phyloP scores from a whole-genome alignment of 2,113 vertebrate genomes.

The Meriones unguiculatus region DNA sequence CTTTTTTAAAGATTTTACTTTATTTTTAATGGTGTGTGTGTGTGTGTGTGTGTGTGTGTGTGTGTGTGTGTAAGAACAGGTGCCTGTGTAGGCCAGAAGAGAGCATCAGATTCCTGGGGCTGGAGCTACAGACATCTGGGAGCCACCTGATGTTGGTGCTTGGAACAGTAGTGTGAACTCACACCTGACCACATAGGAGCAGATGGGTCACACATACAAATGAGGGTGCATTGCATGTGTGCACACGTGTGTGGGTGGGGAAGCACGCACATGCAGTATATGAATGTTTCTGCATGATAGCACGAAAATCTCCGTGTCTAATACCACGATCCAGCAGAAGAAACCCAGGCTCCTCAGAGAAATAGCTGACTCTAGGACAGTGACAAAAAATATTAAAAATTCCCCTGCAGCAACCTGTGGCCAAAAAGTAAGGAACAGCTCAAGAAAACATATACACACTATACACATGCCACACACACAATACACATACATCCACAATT shows the following conservation, averaged over 20 bases:
- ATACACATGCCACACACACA: neutral
- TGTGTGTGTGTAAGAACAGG: neutral
- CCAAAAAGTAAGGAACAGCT: neutral
- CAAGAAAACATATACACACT: neutral
- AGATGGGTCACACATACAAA: neutral
- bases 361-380: neutral
- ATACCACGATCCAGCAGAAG: neutral
- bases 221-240: rapidly evolving
- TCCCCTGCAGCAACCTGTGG: neutral
- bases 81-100: neutral
- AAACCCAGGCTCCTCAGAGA: neutral
- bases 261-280: neutral
- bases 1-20: neutral
- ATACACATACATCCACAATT: too few species aligned
- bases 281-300: neutral
- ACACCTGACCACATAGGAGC: neutral
- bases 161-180: neutral
- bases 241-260: neutral
- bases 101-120: neutral
- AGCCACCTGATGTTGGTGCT: neutral
- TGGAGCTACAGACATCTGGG: neutral
- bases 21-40: neutral
- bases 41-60: neutral
- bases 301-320: neutral
- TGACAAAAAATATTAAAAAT: neutral